Evolutionary conservation across 2,888 invertebrate species (phyloP), one percentile per base, ranked within the genome.

Genomic region (Osedax fenrisi): DNA sequence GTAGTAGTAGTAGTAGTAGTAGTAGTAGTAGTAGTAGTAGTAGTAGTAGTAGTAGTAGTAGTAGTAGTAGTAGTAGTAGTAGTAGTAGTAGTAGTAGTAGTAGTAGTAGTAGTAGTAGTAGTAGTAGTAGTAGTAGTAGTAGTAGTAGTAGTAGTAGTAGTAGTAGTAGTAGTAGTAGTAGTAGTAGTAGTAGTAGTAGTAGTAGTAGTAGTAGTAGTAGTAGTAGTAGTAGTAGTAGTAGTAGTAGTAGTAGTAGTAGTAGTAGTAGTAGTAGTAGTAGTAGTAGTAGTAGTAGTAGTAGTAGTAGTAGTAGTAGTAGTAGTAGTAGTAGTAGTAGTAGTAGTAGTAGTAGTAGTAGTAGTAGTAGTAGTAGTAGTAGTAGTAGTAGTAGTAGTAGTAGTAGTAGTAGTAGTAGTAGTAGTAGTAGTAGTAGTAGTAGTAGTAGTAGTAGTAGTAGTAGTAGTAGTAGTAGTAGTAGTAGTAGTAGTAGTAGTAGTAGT

Each of bases 61-160:
- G n/a, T 21, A 64, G 64, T 64, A 73, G 73, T 70, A 73, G 73
- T 73, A 73, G 73, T 70, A 73, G 73, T 73, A 73, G 73, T 70
- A 73, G 73, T 73, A 73, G 67, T 70, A 73, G 68, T 73, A 73
- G 73, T 70, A 73, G 73, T 70, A 73, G 73, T 25, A 71, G 73
- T 71, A 73, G 73, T 71, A 73, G 73, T 25, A 73, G 73, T 25
- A 73, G 73, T 25, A 73, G 68, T 70, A 73, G 73, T 70, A 73
- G 73, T 73, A 73, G 73, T 73, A 73, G 73, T 73, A 73, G 73
- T 70, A 73, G 73, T 70, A 73, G 73, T 70, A 73, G 73, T 73
- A 73, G 73, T 73, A 73, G 73, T 70, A 73, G 68, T 70, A 73
- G 73, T 71, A 73, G 73, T 25, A 73, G 73, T 25, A 73, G 73